phyloP scores from a whole-genome alignment of 2,797 vertebrate genomes.

The Emydoidea blandingii region DNA sequence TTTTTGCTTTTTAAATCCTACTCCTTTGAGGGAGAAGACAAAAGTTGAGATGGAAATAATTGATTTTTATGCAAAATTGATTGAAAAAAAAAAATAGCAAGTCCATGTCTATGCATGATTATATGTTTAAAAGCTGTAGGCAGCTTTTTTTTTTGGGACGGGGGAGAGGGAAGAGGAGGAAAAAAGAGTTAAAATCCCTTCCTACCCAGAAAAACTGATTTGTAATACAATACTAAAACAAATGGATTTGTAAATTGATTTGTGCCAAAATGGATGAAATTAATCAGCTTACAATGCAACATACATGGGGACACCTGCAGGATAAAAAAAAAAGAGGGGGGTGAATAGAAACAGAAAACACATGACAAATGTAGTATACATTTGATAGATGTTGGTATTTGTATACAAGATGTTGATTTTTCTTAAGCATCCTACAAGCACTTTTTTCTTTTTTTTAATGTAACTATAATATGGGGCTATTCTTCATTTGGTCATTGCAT shows the following conservation, averaged over 20 bases:
- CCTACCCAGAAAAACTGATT: background rate
- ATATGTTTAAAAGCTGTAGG: constrained; percentile 28
- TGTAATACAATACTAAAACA: constrained; percentile 4
- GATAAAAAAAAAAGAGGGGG: background rate
- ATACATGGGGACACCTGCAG: background rate
- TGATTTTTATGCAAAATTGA: constrained; percentile 43
- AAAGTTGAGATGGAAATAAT: background rate
- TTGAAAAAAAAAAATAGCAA: background rate
- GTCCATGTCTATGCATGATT: background rate
- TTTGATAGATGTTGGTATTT: background rate
- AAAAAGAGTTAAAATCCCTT: background rate
- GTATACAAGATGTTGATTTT: background rate
- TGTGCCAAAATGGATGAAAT: constrained; percentile 25
- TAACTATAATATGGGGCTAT: background rate
- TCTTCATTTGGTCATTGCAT: background rate
- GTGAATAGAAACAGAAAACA: background rate
- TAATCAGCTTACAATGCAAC: constrained; percentile 13
- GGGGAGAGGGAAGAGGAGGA: background rate
- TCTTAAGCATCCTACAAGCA: background rate
- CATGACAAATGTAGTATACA: background rate
- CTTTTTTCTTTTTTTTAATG: background rate
- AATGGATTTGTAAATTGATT: constrained; percentile 36
- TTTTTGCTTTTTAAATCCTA: constrained; percentile 39
- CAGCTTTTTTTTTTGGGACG: background rate
- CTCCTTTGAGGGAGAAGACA: constrained; percentile 28